phyloP scores from a whole-genome alignment of 2,888 invertebrate species.

The Tupiocoris notatus region DNA sequence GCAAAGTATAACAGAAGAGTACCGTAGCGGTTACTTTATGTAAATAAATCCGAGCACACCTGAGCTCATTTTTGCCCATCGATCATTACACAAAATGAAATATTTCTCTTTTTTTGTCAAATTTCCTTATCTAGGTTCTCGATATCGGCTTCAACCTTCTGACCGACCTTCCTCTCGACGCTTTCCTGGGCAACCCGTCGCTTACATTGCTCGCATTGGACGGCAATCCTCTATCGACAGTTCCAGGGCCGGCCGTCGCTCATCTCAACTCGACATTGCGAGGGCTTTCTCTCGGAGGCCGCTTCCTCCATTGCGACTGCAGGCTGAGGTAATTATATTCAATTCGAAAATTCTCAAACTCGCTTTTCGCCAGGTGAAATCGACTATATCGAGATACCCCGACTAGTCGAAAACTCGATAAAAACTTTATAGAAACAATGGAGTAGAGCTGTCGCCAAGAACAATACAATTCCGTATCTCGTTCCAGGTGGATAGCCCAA shows the following conservation, averaged over 20 bases:
- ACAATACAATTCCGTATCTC: not conserved
- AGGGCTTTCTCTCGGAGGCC: conserved; percentile 82
- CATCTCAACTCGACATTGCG: conserved; percentile 79
- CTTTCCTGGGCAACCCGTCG: conserved; percentile 78
- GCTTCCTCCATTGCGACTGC: conserved; percentile 86
- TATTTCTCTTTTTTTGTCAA: too few species aligned
- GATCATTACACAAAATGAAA: too few species aligned
- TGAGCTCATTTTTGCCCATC: too few species aligned
- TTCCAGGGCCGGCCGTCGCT: conserved; percentile 73
- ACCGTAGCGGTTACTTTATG: too few species aligned
- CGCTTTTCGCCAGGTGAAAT: not conserved
- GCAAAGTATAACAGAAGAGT: too few species aligned
- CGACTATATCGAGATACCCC: not conserved
- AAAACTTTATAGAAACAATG: not conserved
- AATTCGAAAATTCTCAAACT: not conserved
- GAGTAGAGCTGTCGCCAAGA: too few species aligned
- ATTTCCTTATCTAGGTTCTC: too few species aligned
- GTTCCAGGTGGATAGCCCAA: conserved; percentile 74
- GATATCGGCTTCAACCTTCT: conserved; percentile 90
- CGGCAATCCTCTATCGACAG: conserved; percentile 83
- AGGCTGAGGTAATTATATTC: conserved; percentile 57
- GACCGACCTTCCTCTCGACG: conserved; percentile 74
- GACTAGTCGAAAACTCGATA: not conserved
- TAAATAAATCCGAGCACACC: too few species aligned
- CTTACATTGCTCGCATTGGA: conserved; percentile 85